Base-by-base conservation (phyloP, 2,113 vertebrate genomes). In the Leptobrachium leishanense region DNA sequence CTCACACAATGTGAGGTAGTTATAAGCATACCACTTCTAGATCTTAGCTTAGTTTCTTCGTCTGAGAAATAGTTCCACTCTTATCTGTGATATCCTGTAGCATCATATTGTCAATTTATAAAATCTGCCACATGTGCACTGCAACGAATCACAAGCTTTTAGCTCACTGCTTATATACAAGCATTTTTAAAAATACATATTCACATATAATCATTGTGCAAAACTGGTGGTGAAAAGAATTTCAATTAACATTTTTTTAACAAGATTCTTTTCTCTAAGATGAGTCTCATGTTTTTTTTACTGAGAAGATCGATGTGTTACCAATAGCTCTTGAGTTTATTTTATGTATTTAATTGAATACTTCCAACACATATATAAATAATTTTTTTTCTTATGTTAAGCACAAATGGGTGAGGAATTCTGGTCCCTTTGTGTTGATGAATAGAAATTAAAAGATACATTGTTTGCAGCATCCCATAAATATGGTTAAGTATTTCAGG, bases 261-360 rank as follows among this genome's bases (percentile, higher is more conserved):
- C 4, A 8, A 5, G 5, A 64, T 64, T 64, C n/a, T 31, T 64
- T 31, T 31, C n/a, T 64, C 62, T 13, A 31, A 5, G 62, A 64
- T 67, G 42, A 41, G 2, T 31, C 20, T 75, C 40, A 4, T 42
- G 20, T 3, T 66, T 46, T 46, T 53, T 67, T 5, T 40, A 54
- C 64, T 39, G 31, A 63, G 31, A 67, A 43, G 50, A 9, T 7
- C 54, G 63, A 20, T 43, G 40, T 15, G 62, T 75, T 75, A 40
- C n/a, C 11, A 39, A 50, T 65, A 65, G 31, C 59, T 42, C 12
- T 66, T 44, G 42, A 40, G 57, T 15, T 44, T 50, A 6, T 20
- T 15, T 53, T 55, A 13, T n/a, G 44, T 20, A 10, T 68, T 63
- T 77, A 77, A 70, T 77, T 46, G 75, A 77, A 77, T 77, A 62